A percentile compares a stretch with the other conserved stretches of the same genome.
Conservation (phyloP, 1,140 invertebrate genomes). For the Drosophila varians region DNA sequence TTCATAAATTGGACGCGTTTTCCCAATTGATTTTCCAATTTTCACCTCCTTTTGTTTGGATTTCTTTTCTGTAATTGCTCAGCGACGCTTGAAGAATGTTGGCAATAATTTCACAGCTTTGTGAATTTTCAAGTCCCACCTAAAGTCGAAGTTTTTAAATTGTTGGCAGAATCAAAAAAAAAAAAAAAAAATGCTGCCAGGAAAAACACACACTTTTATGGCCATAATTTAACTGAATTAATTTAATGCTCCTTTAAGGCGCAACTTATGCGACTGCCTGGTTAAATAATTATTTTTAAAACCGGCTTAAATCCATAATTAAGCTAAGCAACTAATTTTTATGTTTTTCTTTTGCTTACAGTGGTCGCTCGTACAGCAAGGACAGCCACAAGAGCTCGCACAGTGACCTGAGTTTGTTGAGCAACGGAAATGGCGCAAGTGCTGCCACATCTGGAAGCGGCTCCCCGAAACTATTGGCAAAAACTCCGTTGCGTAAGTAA, state of each 20-base stretch:
- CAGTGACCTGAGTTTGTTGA: slow-evolving; percentile 73
- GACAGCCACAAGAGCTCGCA: slow-evolving; percentile 83
- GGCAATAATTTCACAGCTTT: slow-evolving; percentile 57
- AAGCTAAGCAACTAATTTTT: slow-evolving; percentile 5
- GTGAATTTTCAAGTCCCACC: slow-evolving; percentile 42
- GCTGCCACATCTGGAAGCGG: slow-evolving; percentile 44
- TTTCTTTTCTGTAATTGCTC: slow-evolving; percentile 42
- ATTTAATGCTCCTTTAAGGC: slow-evolving; percentile 12
- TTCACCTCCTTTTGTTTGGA: slow-evolving; percentile 48
- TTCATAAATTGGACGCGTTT: slow-evolving; percentile 57
- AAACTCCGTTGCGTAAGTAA: slow-evolving; percentile 78
- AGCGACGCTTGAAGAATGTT: slow-evolving; percentile 46
- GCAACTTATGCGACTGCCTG: not conserved
- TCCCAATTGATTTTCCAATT: slow-evolving; percentile 65
- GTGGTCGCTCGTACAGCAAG: slow-evolving; percentile 81
- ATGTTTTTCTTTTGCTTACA: slow-evolving; percentile 59
- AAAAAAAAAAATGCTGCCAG: not conserved
- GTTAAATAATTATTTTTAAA: slow-evolving; percentile 28
- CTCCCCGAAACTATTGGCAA: slow-evolving; percentile 76
- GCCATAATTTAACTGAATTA: slow-evolving; percentile 20
- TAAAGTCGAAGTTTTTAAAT: slow-evolving; percentile 18
- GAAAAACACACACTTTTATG: slow-evolving; percentile 1
- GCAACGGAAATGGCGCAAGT: slow-evolving; percentile 27
- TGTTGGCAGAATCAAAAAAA: slow-evolving; percentile 5
- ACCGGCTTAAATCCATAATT: slow-evolving; percentile 6